These are phyloP conservation scores for Cirrhinus mrigala DNA, from an alignment of 2,797 vertebrate species.

Conservation along the genomic window DNA sequence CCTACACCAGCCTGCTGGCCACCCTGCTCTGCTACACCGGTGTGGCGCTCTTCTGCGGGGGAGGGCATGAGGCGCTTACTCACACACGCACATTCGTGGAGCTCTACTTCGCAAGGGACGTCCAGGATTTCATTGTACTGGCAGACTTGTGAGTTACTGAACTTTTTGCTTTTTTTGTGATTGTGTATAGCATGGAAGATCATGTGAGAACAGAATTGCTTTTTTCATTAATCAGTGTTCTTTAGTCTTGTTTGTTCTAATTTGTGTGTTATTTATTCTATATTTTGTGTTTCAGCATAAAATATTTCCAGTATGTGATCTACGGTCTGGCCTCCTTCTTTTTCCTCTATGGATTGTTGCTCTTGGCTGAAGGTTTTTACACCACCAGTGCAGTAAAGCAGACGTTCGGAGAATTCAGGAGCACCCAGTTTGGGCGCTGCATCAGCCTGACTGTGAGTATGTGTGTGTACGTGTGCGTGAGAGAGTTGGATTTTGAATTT, in stretches of 20 bases:
- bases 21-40: constrained; percentile 95
- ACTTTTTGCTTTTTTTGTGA: neutral
- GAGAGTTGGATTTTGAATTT: constrained; percentile 10
- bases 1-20: constrained; percentile 94
- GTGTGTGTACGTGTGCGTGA: constrained; percentile 24
- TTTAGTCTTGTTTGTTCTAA: neutral
- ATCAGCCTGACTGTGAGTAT: constrained; percentile 93
- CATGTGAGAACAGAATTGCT: neutral
- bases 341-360: constrained; percentile 96
- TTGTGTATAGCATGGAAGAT: neutral
- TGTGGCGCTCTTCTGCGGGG: constrained; percentile 95
- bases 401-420: constrained; percentile 97
- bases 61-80: constrained; percentile 93
- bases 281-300: constrained; percentile 80
- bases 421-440: constrained; percentile 92
- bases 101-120: constrained; percentile 94
- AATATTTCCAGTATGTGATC: constrained; percentile 96
- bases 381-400: constrained; percentile 96
- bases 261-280: constrained; percentile 20
- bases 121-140: constrained; percentile 91
- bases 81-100: constrained; percentile 92
- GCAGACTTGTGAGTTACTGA: constrained; percentile 89
- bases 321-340: constrained; percentile 98
- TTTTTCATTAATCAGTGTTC: neutral
- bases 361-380: constrained; percentile 98